A percentile compares a stretch with the other conserved stretches of the same genome.
Evolutionary conservation across 2,888 invertebrate genomes (phyloP).

Genomic region (Blastobasis adustella): DNA sequence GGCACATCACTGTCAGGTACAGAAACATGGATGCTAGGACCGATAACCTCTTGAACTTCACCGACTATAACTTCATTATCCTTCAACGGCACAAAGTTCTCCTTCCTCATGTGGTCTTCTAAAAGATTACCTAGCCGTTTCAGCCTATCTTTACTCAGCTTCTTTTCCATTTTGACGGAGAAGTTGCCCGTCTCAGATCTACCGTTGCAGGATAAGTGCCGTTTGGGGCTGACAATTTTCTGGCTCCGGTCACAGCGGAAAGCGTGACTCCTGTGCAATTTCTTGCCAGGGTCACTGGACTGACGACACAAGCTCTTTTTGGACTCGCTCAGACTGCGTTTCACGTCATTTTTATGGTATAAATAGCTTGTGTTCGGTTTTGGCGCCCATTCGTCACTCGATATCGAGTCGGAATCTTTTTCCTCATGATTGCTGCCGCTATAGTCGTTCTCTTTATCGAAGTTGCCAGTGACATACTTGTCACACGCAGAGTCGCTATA

Average conservation of each 20-base stretch:
- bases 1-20: slow-evolving; percentile 59
- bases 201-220: slow-evolving; percentile 56
- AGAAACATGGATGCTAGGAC: slow-evolving; percentile 23
- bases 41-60: slow-evolving; percentile 20
- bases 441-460: slow-evolving; percentile 7
- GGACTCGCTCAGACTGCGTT: slow-evolving; percentile 36
- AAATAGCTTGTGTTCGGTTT: slow-evolving; percentile 57
- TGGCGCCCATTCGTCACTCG: slow-evolving; percentile 26
- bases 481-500: background rate
- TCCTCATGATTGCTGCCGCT: slow-evolving; percentile 11
- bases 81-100: slow-evolving; percentile 40
- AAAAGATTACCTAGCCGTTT: slow-evolving; percentile 55
- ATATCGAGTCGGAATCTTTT: slow-evolving; percentile 24
- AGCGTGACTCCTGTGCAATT: slow-evolving; percentile 75
- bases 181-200: slow-evolving; percentile 53
- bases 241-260: slow-evolving; percentile 71
- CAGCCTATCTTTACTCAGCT: slow-evolving; percentile 52
- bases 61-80: slow-evolving; percentile 17
- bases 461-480: background rate
- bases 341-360: slow-evolving; percentile 48
- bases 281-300: slow-evolving; percentile 68
- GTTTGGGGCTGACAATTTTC: slow-evolving; percentile 45
- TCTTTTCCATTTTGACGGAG: slow-evolving; percentile 49
- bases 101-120: slow-evolving; percentile 63
- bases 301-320: slow-evolving; percentile 56